phyloP scores from a whole-genome alignment of 1,140 invertebrate species.

The Tribolium castaneum region DNA sequence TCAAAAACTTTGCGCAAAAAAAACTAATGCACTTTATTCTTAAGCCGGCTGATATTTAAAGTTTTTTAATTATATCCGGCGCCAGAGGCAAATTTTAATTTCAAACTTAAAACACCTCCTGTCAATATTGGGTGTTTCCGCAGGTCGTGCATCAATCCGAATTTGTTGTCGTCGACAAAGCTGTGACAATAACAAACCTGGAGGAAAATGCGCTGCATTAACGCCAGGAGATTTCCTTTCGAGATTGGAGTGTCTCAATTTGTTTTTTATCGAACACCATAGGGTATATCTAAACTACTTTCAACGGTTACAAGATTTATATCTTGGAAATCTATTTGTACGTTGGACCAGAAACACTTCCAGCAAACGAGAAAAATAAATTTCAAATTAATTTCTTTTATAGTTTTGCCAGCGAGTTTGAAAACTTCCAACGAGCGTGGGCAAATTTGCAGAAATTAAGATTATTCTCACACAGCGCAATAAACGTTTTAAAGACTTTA shows the following conservation, averaged over 20 bases:
- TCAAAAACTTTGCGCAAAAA: too few relatives aligned
- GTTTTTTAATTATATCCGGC: too few relatives aligned
- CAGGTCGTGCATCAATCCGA: neutral
- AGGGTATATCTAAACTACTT: neutral
- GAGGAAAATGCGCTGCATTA: neutral
- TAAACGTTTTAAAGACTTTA: neutral
- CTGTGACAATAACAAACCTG: neutral
- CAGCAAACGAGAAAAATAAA: neutral
- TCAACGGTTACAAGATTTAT: neutral
- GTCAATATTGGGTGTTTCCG: too few relatives aligned
- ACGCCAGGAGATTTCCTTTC: neutral
- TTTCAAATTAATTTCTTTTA: neutral
- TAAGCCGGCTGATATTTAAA: too few relatives aligned
- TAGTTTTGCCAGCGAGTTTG: too few relatives aligned
- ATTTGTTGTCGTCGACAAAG: neutral
- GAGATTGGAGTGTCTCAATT: neutral
- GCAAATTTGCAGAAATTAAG: neutral
- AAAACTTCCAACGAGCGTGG: neutral
- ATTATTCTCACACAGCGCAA: neutral
- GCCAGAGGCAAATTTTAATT: too few relatives aligned
- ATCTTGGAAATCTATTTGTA: neutral
- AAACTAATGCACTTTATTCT: too few relatives aligned
- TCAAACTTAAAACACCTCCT: too few relatives aligned
- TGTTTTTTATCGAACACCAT: conserved; percentile 5
- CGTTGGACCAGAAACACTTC: neutral